A percentile compares a stretch with the other conserved stretches of the same genome.
phyloP scores from a whole-genome alignment of 2,113 vertebrate species.

The Monopterus albus region DNA sequence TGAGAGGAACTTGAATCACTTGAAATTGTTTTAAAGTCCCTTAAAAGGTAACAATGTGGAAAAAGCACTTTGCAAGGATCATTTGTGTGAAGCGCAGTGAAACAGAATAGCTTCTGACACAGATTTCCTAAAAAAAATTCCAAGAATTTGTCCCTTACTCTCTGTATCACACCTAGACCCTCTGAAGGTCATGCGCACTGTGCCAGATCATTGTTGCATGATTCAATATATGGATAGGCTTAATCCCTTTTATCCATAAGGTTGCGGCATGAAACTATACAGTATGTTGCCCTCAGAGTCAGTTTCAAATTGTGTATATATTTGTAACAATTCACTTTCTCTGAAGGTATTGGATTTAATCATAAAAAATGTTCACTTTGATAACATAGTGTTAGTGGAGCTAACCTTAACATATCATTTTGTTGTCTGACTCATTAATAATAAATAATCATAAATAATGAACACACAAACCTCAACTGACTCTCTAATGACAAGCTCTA shows the following conservation, averaged over 20 bases:
- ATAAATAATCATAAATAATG: no score
- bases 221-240: conserved; percentile 33
- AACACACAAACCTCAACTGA: no score
- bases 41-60: conserved; percentile 16
- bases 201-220: conserved; percentile 32
- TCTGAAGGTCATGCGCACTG: conserved; percentile 7
- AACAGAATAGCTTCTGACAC: conserved; percentile 2
- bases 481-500: no score
- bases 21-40: conserved; percentile 12
- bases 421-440: no score
- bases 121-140: conserved; percentile 22
- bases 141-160: conserved; percentile 35
- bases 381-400: no score
- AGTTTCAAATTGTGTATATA: no score
- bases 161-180: no score
- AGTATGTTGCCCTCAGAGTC: no score
- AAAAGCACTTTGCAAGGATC: neutral
- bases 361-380: no score
- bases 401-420: no score
- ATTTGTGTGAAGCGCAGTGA: conserved; percentile 27
- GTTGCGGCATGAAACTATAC: conserved; percentile 1
- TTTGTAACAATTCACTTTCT: conserved; percentile 4
- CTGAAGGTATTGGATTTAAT: neutral
- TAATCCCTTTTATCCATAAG: conserved; percentile 56
- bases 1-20: conserved; percentile 25